A percentile compares a stretch with the other conserved stretches of the same genome.
Evolutionary conservation across 2,888 invertebrate species (phyloP).

Genomic region (Griposia aprilina): DNA sequence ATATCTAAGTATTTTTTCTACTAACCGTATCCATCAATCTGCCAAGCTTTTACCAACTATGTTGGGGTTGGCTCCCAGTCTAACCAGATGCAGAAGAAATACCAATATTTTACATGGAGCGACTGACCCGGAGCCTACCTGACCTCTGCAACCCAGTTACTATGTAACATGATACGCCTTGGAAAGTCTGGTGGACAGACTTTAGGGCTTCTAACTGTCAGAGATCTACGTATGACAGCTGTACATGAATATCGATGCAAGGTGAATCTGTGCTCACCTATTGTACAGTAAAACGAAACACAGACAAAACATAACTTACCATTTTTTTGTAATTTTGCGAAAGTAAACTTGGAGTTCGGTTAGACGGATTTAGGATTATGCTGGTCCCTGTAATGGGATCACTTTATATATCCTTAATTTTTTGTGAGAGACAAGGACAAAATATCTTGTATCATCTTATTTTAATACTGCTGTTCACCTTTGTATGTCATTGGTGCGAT

Average conservation of each 20-base stretch:
- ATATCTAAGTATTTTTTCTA: not conserved
- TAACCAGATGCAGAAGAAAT: not conserved
- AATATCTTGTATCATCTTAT: constrained; percentile 27
- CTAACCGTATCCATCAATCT: not conserved
- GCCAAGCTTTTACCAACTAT: not conserved
- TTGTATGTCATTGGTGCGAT: constrained; percentile 32
- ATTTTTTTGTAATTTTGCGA: constrained; percentile 40
- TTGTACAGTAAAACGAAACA: not conserved
- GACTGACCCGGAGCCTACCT: not conserved
- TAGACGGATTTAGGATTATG: constrained; percentile 35
- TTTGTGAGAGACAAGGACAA: constrained; percentile 40
- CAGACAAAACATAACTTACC: constrained; percentile 41
- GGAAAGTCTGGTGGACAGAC: not conserved
- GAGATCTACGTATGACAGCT: not conserved
- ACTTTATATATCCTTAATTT: constrained; percentile 50
- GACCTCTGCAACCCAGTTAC: not conserved
- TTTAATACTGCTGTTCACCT: constrained; percentile 54
- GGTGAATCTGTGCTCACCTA: not conserved
- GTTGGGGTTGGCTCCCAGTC: not conserved
- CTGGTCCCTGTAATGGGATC: constrained; percentile 15
- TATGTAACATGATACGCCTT: not conserved
- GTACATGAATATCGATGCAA: not conserved
- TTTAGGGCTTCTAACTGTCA: not conserved
- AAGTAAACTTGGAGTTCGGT: constrained; percentile 8
- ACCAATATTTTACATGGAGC: not conserved